Percentiles rank a stretch among this genome's conserved stretches.
These are phyloP conservation scores for Orius laevigatus DNA, from an alignment of 1,140 invertebrate genomes.

Conservation along the genomic window DNA sequence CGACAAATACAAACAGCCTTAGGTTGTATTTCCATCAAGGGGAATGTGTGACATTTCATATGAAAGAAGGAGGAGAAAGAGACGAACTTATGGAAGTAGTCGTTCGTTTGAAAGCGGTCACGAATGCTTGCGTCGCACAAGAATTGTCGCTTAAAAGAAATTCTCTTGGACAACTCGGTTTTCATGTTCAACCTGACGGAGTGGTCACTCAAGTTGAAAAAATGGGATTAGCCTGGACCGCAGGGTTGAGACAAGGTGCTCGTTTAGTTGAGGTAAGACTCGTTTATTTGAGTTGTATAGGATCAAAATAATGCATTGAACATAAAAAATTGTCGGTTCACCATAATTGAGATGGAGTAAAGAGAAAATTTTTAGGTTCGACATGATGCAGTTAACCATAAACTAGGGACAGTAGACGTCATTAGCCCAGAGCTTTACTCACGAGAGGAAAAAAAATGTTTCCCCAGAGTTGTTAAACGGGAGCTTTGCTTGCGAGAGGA, in stretches of 20 bases:
- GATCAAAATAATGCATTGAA: slow-evolving; percentile 16
- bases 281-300: neutral
- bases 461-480: too few species aligned
- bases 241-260: slow-evolving; percentile 76
- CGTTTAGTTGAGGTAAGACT: slow-evolving; percentile 63
- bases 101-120: slow-evolving; percentile 49
- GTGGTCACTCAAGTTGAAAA: slow-evolving; percentile 86
- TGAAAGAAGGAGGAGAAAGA: slow-evolving; percentile 43
- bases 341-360: neutral
- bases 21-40: slow-evolving; percentile 64
- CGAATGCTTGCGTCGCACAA: slow-evolving; percentile 51
- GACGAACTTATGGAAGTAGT: slow-evolving; percentile 67
- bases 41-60: slow-evolving; percentile 63
- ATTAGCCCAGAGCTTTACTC: too few species aligned
- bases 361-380: neutral
- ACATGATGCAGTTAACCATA: too few species aligned
- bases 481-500: too few species aligned
- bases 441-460: too few species aligned
- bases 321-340: neutral
- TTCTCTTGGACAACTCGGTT: slow-evolving; percentile 72
- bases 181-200: slow-evolving; percentile 91
- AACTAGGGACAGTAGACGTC: too few species aligned
- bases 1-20: slow-evolving; percentile 44
- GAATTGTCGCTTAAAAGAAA: slow-evolving; percentile 64
- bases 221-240: slow-evolving; percentile 70